A percentile compares a stretch with the other conserved stretches of the same genome.
phyloP scores from a whole-genome alignment of 2,797 vertebrate genomes.

The Glyptemys insculpta region DNA sequence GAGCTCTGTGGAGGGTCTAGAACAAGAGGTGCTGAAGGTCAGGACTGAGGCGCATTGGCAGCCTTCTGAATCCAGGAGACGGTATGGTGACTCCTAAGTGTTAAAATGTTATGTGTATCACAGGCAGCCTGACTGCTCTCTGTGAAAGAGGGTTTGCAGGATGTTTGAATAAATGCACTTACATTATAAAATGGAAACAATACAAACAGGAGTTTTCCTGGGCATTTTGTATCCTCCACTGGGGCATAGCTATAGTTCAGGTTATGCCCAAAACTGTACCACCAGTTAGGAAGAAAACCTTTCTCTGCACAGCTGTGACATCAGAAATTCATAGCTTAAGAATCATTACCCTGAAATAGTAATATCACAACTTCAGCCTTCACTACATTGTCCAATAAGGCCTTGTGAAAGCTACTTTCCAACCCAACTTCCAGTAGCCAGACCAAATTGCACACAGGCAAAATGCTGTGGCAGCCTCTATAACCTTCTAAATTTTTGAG shows the following conservation, averaged over 20 bases:
- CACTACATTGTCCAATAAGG: fast-evolving
- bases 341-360: not conserved
- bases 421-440: not conserved
- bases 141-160: not conserved
- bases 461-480: not conserved
- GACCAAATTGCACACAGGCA: fast-evolving
- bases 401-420: not conserved
- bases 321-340: not conserved
- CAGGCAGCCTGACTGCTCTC: not conserved
- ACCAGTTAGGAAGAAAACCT: not conserved
- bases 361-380: not conserved
- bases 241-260: not conserved
- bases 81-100: not conserved
- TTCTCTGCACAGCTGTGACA: not conserved
- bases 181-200: not conserved
- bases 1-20: not conserved
- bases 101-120: not conserved
- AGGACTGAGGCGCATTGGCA: not conserved
- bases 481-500: not conserved
- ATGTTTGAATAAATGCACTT: not conserved
- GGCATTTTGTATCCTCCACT: not conserved
- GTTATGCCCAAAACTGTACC: not conserved
- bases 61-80: not conserved
- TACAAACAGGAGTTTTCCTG: not conserved
- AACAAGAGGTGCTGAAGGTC: not conserved